Percentiles rank a stretch among this genome's conserved stretches.
phyloP scores from a whole-genome alignment of 2,888 invertebrate species.

The Cetonia aurata region DNA sequence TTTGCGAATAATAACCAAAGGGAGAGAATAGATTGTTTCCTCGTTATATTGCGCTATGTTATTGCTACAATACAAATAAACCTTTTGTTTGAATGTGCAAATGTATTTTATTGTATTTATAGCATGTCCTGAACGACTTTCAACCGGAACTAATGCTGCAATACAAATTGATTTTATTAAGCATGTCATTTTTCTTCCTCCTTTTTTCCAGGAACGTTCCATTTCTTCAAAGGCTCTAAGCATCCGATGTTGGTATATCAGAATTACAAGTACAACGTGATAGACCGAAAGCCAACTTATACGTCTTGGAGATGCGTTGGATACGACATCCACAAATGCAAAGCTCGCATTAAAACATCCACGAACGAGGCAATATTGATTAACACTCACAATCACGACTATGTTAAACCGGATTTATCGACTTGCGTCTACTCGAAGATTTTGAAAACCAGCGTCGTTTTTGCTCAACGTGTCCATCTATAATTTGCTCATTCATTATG shows the following conservation, averaged over 20 bases:
- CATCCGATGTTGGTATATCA: constrained; percentile 50
- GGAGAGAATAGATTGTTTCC: no score
- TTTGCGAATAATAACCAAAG: background rate
- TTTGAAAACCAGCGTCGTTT: background rate
- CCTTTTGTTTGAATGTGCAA: no score
- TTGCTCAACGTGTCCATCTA: no score
- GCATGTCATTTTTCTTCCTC: background rate
- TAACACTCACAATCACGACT: background rate
- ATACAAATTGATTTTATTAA: constrained; percentile 14
- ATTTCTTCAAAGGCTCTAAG: constrained; percentile 48
- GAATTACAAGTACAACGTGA: constrained; percentile 47
- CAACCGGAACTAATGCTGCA: no score
- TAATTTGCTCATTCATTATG: no score
- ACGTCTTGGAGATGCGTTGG: constrained; percentile 58
- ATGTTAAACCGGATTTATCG: background rate
- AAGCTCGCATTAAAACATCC: constrained; percentile 24
- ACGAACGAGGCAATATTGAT: background rate
- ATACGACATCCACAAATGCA: constrained; percentile 53
- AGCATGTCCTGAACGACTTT: no score
- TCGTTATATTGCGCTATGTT: no score
- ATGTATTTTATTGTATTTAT: no score
- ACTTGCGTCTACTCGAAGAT: background rate
- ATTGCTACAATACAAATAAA: no score
- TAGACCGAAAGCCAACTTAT: constrained; percentile 47
- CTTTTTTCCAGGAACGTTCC: constrained; percentile 47